Evolutionary conservation across 2,888 invertebrate genomes (phyloP).

Genomic region (Euzophera pinguis): DNA sequence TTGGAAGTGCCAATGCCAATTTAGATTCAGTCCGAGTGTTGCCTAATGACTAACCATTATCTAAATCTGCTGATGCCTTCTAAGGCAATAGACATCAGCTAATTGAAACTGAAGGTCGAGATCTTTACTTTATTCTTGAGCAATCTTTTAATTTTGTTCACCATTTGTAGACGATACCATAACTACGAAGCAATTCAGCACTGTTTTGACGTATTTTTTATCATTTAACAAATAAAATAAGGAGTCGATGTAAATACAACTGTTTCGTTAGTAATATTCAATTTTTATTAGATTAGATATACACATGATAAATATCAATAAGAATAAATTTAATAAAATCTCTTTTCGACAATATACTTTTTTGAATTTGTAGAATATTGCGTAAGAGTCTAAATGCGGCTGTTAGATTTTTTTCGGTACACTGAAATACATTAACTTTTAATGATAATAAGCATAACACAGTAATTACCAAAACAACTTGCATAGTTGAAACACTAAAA

Average conservation of each 20-base stretch:
- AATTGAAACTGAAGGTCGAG: conserved; percentile 1
- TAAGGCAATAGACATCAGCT: neutral
- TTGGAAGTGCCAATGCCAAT: too few species aligned
- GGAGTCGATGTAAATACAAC: neutral
- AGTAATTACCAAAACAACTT: neutral
- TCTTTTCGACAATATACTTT: too few species aligned
- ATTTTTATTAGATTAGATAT: too few species aligned
- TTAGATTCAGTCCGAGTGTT: neutral
- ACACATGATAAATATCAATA: too few species aligned
- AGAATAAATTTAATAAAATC: too few species aligned
- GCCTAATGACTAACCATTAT: conserved; percentile 1
- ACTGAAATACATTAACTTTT: too few species aligned
- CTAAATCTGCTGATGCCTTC: neutral
- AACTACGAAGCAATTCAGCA: neutral
- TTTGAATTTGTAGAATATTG: too few species aligned
- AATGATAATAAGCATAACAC: too few species aligned
- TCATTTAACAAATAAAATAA: neutral
- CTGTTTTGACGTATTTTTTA: neutral
- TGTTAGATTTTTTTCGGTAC: too few species aligned
- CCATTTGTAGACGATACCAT: neutral
- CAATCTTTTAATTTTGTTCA: neutral
- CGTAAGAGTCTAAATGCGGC: too few species aligned
- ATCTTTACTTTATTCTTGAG: neutral
- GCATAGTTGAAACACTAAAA: neutral
- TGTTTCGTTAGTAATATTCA: too few species aligned